These are phyloP conservation scores for Pipistrellus pygmaeus DNA, from an alignment of 2,797 vertebrate species.

Conservation along the genomic window DNA sequence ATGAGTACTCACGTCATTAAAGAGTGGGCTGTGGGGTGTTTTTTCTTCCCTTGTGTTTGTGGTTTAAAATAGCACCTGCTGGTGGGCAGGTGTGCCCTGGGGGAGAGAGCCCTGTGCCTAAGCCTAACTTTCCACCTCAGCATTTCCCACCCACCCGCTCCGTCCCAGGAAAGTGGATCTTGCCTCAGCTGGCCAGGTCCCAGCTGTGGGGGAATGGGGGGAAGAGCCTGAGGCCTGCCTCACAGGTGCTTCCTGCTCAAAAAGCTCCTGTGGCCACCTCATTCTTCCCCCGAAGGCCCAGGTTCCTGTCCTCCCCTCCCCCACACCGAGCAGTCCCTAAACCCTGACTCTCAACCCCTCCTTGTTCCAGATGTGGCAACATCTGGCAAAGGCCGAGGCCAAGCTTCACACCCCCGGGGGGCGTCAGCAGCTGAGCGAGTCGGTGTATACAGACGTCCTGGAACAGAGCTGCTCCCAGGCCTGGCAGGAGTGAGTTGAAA, in stretches of 20 bases:
- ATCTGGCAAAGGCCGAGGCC: conserved; percentile 82
- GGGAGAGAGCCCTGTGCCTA: neutral
- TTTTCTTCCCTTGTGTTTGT: conserved; percentile 11
- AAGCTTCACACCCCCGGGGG: conserved; percentile 67
- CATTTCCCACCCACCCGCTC: neutral
- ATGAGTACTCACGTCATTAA: neutral
- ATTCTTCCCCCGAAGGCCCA: conserved; percentile 46
- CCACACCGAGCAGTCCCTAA: neutral
- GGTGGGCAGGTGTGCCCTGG: neutral
- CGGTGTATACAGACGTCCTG: conserved; percentile 84
- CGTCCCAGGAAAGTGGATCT: neutral
- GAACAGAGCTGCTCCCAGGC: conserved; percentile 85
- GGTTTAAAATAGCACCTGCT: conserved; percentile 39
- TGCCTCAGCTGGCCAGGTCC: neutral
- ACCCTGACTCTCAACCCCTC: neutral
- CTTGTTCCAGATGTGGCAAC: conserved; percentile 84
- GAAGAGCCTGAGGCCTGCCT: neutral
- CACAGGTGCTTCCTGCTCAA: conserved; percentile 68
- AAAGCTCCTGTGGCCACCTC: neutral
- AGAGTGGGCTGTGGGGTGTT: neutral
- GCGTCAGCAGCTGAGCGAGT: conserved; percentile 77
- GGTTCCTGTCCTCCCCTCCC: neutral
- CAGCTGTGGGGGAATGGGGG: neutral
- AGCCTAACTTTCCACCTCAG: neutral
- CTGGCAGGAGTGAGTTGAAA: conserved; percentile 86